Evolutionary conservation across 2,113 vertebrate species (phyloP).

Genomic region (Tor tambroides): DNA sequence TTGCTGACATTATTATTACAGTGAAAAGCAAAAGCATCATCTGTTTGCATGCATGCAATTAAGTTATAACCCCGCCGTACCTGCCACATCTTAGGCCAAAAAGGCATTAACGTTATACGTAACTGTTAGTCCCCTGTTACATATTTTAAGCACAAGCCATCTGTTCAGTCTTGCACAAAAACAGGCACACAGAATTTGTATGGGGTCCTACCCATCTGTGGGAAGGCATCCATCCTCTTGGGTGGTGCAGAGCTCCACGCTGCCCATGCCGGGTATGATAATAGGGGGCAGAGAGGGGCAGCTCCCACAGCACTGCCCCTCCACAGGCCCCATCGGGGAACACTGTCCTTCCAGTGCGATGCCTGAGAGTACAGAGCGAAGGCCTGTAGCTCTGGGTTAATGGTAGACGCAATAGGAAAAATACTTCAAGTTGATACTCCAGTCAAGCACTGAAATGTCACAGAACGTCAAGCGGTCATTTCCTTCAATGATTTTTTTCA

Average conservation of each 20-base stretch:
- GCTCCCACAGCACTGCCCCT: slow-evolving; percentile 69
- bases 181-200: neutral
- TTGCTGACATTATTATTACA: neutral
- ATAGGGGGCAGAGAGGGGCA: slow-evolving; percentile 57
- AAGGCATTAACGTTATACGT: neutral
- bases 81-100: neutral
- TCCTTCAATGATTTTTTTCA: slow-evolving; percentile 44
- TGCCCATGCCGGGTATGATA: slow-evolving; percentile 60
- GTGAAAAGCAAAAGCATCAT: neutral
- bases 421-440: slow-evolving; percentile 4
- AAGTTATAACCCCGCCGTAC: neutral
- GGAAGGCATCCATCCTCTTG: slow-evolving; percentile 62
- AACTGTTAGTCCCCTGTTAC: neutral
- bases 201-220: slow-evolving; percentile 68
- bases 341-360: slow-evolving; percentile 73
- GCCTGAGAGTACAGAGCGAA: slow-evolving; percentile 28
- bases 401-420: slow-evolving; percentile 18
- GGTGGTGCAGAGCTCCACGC: slow-evolving; percentile 65
- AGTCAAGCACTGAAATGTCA: neutral
- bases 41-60: neutral
- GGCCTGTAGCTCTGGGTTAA: neutral
- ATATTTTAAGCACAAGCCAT: neutral
- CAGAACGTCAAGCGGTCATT: slow-evolving; percentile 1
- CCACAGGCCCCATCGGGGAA: slow-evolving; percentile 63
- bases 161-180: neutral